phyloP scores from a whole-genome alignment of 2,113 vertebrate species.

The Kryptolebias marmoratus region DNA sequence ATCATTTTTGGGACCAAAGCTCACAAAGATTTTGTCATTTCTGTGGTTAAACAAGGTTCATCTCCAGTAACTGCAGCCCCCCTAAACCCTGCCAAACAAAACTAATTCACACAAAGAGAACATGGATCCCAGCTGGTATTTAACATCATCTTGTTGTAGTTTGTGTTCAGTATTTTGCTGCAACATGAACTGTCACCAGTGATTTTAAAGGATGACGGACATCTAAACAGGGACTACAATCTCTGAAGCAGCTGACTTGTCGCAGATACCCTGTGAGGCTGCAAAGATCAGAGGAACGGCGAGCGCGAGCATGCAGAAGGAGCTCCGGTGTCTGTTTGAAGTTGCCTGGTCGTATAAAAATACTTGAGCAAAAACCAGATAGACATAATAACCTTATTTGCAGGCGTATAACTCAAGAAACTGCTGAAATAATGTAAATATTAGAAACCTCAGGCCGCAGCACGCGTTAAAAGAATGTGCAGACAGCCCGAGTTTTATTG shows the following conservation, averaged over 20 bases:
- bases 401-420: slow-evolving; percentile 3
- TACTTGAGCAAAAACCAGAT: slow-evolving; percentile 8
- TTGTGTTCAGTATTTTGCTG: slow-evolving; percentile 34
- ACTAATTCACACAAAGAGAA: slow-evolving; percentile 18
- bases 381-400: slow-evolving; percentile 4
- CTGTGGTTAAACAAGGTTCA: neutral
- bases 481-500: slow-evolving; percentile 16
- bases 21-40: neutral
- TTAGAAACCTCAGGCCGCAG: neutral
- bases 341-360: slow-evolving; percentile 10
- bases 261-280: slow-evolving; percentile 26
- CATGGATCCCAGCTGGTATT: slow-evolving; percentile 25
- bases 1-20: neutral
- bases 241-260: slow-evolving; percentile 56
- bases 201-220: slow-evolving; percentile 53
- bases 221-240: slow-evolving; percentile 61
- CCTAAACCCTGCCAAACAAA: slow-evolving; percentile 21
- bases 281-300: slow-evolving; percentile 20
- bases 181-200: slow-evolving; percentile 43
- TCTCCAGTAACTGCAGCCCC: neutral
- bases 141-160: slow-evolving; percentile 48
- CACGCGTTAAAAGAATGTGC: neutral
- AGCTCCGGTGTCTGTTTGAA: neutral
- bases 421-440: slow-evolving; percentile 1
- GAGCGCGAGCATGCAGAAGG: slow-evolving; percentile 8